Evolutionary conservation across 2,797 vertebrate genomes (phyloP).

Genomic region (Micromesistius poutassou): DNA sequence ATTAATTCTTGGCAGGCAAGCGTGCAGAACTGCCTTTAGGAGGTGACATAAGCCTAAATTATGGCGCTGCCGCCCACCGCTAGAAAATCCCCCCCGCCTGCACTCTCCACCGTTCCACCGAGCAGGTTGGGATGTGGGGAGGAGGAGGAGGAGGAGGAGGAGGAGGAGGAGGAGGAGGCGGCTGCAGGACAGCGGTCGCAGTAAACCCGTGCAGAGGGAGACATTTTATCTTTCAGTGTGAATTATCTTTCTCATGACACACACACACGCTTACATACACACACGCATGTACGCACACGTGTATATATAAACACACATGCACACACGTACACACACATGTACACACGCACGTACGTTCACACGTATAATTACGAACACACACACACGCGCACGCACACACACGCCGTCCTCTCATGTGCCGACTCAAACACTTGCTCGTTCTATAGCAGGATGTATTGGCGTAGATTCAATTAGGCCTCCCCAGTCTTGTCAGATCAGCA

Average conservation of each 20-base stretch:
- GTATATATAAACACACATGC: too few species aligned
- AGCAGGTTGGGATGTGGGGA: neutral
- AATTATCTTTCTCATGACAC: neutral
- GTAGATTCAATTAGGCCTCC: constrained; percentile 58
- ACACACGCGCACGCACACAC: neutral
- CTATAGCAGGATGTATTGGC: constrained; percentile 39
- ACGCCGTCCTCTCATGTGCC: constrained; percentile 8
- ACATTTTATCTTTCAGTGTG: neutral
- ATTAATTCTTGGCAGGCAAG: constrained; percentile 53
- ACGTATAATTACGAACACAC: too few species aligned
- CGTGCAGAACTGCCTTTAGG: constrained; percentile 41
- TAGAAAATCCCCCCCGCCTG: neutral
- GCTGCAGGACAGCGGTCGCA: neutral
- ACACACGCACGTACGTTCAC: too few species aligned
- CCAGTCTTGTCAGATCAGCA: constrained; percentile 58
- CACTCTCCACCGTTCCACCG: neutral
- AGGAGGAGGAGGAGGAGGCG: too few species aligned
- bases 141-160: too few species aligned
- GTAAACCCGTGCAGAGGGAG: neutral
- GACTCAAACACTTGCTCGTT: constrained; percentile 29
- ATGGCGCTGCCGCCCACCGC: neutral
- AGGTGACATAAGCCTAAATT: constrained; percentile 31
- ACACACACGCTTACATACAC: neutral
- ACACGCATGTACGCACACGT: too few species aligned
- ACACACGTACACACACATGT: neutral